These are phyloP conservation scores for Parapsyche elsis DNA, from an alignment of 1,140 invertebrate genomes.

Conservation along the genomic window DNA sequence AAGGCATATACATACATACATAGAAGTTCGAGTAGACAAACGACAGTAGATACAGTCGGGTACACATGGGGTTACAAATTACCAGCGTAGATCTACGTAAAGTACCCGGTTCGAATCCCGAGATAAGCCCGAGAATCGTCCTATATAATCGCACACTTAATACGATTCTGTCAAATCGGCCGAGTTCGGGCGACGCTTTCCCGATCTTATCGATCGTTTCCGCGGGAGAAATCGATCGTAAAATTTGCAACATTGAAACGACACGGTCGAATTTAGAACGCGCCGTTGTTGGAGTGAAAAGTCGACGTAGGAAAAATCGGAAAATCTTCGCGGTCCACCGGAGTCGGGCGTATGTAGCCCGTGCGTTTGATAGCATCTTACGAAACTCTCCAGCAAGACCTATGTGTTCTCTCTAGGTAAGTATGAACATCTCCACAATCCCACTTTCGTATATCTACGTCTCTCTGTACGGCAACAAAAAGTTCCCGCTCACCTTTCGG, in stretches of 20 bases:
- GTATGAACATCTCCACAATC: constrained; percentile 37
- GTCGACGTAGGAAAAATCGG: constrained; percentile 29
- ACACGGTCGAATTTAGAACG: neutral
- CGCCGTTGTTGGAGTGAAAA: constrained; percentile 2
- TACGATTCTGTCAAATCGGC: neutral
- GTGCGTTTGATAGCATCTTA: constrained; percentile 54
- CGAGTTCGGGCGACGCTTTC: too few species aligned
- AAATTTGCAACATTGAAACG: neutral
- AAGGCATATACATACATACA: too few species aligned
- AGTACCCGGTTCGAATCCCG: neutral
- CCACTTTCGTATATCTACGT: constrained; percentile 26
- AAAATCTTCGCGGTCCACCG: constrained; percentile 30
- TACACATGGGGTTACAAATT: neutral
- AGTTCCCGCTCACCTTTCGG: constrained; percentile 25
- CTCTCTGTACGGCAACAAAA: neutral
- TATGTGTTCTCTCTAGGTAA: constrained; percentile 32
- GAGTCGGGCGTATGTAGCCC: constrained; percentile 48
- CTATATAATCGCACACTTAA: neutral
- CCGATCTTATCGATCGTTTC: too few species aligned
- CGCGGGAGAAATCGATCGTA: neutral
- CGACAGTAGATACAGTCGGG: too few species aligned
- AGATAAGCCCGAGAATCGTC: neutral
- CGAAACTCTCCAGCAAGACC: constrained; percentile 36
- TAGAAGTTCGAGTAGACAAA: too few species aligned
- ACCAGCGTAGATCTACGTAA: neutral